Evolutionary conservation across 2,797 vertebrate species (phyloP), one percentile per base, ranked within the genome.

Genomic region (Monodelphis domestica): DNA sequence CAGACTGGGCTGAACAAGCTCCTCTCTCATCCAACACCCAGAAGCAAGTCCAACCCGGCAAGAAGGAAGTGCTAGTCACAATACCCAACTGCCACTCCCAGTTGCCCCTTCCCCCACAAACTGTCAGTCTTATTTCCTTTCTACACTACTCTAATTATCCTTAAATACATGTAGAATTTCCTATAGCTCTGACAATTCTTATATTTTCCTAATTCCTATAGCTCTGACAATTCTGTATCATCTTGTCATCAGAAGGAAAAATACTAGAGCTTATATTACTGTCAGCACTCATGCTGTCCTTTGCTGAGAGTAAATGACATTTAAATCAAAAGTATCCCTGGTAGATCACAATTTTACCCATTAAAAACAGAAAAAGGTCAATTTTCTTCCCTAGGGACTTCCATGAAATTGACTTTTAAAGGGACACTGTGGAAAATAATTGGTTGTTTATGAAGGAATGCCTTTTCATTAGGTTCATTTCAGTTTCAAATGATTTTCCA

Each of bases 301-400:
- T 95, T 93, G n/a, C 89, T 90, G 51, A 91, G 95, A 92, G 90
- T 94, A 38, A 91, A 92, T 78, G 70, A 59, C 54, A 95, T 95
- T 94, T 96, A 94, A 93, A 93, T 95, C 28, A 91, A 90, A 92
- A 94, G 59, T 50, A 84, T 94, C 28, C 54, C 26, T 87, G 89
- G 89, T 87, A 45, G 56, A 90, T 17, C 9, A 21, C 91, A 89
- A 90, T 92, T 93, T 93, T 96, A 95, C 54, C 17, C 54, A 92
- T 94, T 93, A 92, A 93, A 87, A 52, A 52, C 78, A 94, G 56
- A 93, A 53, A 94, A 96, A 92, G 55, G 45, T 95, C 84, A 92
- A 33, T 54, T 91, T 92, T 45, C 93, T 87, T 88, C 33, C 29
- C 50, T 70, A 90, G 88, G 57, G 51, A 93, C 88, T 12, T 21